Evolutionary conservation across 2,797 vertebrate genomes (phyloP), one percentile per base, ranked within the genome.

Genomic region (Leuciscus waleckii): DNA sequence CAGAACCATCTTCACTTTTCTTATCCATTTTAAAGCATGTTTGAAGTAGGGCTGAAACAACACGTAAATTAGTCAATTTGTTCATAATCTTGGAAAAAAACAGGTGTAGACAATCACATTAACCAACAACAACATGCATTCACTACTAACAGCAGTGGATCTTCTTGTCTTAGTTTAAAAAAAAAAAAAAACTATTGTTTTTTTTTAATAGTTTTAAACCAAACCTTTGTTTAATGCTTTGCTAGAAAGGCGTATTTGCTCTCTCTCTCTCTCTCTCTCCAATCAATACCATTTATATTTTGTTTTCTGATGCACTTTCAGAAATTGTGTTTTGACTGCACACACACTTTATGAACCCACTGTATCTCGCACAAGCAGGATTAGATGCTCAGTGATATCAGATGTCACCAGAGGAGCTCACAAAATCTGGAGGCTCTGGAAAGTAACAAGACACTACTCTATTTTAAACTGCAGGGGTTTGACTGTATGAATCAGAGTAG

Each of bases 391-490:
- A 75, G 68, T 4, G 58, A 75, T 37, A 80, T 68, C 49, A 69
- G 37, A 32, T 35, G 7, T 54, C 39, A 54, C 41, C 29, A 65
- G 14, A 16, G 4, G 41, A 46, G 79, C 54, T 83, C 43, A 76
- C 51, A 79, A 29, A 76, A 85, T 58, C 61, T 61, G 61, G 43
- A 35, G 39, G 37, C 87, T 79, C 43, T 23, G 23, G 17, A 67
- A 63, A 56, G 83, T 85, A 85, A 85, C 39, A 70, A n/a, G 83
- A 78, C 70, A 86, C 79, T 61, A 8, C 35, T 67, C 87, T 86
- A 90, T 89, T 89, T 89, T 89, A 84, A 85, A 90, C 86, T 78
- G 11, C 43, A 41, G 39, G 75, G 79, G 37, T 56, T n/a, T 49
- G 46, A 49, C 14, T 16, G 46, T 49, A 49, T 49, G 46, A 23